Evolutionary conservation across 2,888 invertebrate species (phyloP), one percentile per base, ranked within the genome.

Genomic region (Lydus trimaculatus): DNA sequence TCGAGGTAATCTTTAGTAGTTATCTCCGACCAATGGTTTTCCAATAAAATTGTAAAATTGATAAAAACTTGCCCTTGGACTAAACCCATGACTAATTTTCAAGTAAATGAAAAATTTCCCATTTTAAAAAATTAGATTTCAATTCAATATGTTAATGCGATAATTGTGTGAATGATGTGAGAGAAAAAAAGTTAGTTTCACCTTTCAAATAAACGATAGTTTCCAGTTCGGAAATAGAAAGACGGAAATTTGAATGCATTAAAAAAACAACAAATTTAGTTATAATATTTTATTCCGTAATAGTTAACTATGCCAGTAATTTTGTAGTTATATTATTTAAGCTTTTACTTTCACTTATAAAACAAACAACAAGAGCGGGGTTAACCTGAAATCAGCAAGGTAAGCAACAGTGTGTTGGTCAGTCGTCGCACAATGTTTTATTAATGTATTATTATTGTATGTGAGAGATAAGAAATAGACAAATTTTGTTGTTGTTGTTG

Each of bases 371-470:
- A 61, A 69, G 72, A 76, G 76, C 75, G 76, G 76, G 77, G 77
- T 31, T 69, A 72, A 65, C 66, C 71, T 69, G 71, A 73, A 75
- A 72, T 71, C 67, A 23, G 76, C 78, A 80, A 80, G 80, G 80
- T 77, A 75, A 80, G 74, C 79, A 72, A 76, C 74, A 72, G 73
- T 71, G 67, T 70, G 67, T 67, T 65, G 64, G 73, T 71, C 75
- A 75, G 78, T 78, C 74, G 78, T 78, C 74, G 72, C 66, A 77
- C 75, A 75, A 78, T 78, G 71, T 71, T 69, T 72, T 71, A 72
- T 68, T 69, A 70, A 71, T 68, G 71, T 67, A 71, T 74, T 69
- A 63, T 69, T 67, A 71, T 74, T 69, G 64, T 69, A 68, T 20
- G 64, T 17, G 17, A n/a, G 13, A 13, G 36, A 52, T 23, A 52